These are phyloP conservation scores for Dinocampus coccinellae DNA, from an alignment of 2,888 invertebrate species.

Conservation along the genomic window DNA sequence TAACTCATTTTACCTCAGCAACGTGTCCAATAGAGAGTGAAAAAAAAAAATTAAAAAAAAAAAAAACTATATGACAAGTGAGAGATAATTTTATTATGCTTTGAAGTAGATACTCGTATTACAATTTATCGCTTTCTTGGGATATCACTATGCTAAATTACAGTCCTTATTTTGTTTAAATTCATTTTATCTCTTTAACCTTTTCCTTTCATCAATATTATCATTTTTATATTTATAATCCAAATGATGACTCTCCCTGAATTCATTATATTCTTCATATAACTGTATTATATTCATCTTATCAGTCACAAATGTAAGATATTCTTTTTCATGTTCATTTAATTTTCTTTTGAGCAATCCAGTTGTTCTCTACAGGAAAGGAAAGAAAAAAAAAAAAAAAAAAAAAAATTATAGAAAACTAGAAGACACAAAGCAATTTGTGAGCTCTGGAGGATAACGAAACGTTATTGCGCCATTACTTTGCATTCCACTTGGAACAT, in stretches of 20 bases:
- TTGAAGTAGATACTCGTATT: too few species aligned
- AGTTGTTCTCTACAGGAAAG: background rate
- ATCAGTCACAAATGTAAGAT: background rate
- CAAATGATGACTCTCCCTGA: background rate
- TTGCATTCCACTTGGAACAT: background rate
- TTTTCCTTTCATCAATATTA: background rate
- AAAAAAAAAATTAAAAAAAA: too few species aligned
- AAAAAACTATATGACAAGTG: too few species aligned
- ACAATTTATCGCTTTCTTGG: too few species aligned
- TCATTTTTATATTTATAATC: background rate
- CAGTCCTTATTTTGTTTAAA: too few species aligned
- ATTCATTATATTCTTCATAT: background rate
- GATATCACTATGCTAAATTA: too few species aligned
- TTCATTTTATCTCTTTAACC: too few species aligned
- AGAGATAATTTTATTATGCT: too few species aligned
- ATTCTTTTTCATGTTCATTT: background rate
- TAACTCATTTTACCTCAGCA: too few species aligned
- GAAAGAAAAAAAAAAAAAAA: background rate
- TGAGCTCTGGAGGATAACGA: constrained; percentile 2
- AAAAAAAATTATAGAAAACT: background rate
- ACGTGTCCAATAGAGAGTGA: too few species aligned
- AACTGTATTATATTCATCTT: background rate
- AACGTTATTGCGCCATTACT: constrained; percentile 5
- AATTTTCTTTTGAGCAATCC: background rate
- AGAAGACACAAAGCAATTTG: background rate